Base-by-base conservation (phyloP, 2,113 vertebrate species). In the Rhinogobius similis region DNA sequence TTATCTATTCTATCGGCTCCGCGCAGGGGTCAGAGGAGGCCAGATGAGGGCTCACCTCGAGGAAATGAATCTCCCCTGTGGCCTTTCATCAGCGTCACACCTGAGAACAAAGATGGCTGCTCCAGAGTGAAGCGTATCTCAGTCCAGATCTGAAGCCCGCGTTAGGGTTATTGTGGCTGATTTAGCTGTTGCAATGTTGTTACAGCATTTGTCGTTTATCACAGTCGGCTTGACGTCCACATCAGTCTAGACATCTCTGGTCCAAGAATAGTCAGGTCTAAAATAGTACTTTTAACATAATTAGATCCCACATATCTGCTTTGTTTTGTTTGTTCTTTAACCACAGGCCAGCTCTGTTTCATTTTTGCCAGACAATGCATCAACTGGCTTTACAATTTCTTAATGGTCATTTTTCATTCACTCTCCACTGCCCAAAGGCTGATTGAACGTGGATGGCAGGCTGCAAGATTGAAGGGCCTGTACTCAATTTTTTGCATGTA, bases 1-100 rank as follows among this genome's bases (percentile, higher is more conserved):
- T 88, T 81, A 89, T 83, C 84, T 80, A 85, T 91, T 87, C 82
- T 72, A 79, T 88, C 82, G 63, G 56, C 69, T 71, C 61, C 62
- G 72, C 6, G 10, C 68, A 1, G 63, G 73, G 86, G 87, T 89
- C 80, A 84, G 62, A 79, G 65, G 64, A 75, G 79, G 63, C 78
- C 71, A 78, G 76, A 70, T 77, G 75, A 81, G 83, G 78, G 50
- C 52, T 79, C 38, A 65, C 83, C 83, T 86, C 69, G 36, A 72
- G 75, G 82, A 91, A 90, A 87, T 87, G 70, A 83, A 86, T 84
- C 84, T 86, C 73, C 75, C 71, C 46, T 36, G 52, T 53, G n/a
- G 63, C 46, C 62, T 87, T 87, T 85, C 83, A 78, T 84, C 79
- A 69, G 56, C 70, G 75, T 83, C 80, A 75, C 52, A 86, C 76